phyloP scores from a whole-genome alignment of 1,140 invertebrate species.

The Gryon sp. region DNA sequence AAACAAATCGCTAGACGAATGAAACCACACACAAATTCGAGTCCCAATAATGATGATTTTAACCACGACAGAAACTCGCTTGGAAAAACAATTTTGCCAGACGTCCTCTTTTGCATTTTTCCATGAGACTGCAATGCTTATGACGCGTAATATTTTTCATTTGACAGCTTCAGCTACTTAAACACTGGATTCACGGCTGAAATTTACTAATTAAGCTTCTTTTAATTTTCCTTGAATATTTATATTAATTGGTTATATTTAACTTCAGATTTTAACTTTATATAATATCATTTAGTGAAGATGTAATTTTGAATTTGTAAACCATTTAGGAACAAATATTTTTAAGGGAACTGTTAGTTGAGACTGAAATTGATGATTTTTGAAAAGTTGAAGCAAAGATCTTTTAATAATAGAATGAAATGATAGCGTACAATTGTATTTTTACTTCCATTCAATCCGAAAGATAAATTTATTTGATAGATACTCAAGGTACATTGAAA shows the following conservation, averaged over 20 bases:
- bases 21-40: constrained; percentile 8
- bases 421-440: too few species aligned
- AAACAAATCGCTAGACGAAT: constrained; percentile 49
- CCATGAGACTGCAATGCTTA: constrained; percentile 10
- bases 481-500: neutral
- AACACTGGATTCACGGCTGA: constrained; percentile 1
- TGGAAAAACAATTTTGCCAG: neutral
- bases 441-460: too few species aligned
- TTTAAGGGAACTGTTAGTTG: too few species aligned
- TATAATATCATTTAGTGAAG: too few species aligned
- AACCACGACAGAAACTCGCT: neutral
- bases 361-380: too few species aligned
- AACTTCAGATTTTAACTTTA: too few species aligned
- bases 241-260: too few species aligned
- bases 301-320: neutral
- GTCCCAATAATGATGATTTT: constrained; percentile 17
- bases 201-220: too few species aligned
- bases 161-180: constrained; percentile 12
- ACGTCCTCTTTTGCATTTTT: constrained; percentile 12
- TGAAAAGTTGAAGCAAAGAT: too few species aligned
- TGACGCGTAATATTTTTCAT: constrained; percentile 4
- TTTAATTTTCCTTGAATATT: too few species aligned
- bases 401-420: too few species aligned
- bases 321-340: too few species aligned
- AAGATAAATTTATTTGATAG: neutral